Base-by-base conservation (phyloP, 2,888 invertebrate genomes). In the Acleris laterana region DNA sequence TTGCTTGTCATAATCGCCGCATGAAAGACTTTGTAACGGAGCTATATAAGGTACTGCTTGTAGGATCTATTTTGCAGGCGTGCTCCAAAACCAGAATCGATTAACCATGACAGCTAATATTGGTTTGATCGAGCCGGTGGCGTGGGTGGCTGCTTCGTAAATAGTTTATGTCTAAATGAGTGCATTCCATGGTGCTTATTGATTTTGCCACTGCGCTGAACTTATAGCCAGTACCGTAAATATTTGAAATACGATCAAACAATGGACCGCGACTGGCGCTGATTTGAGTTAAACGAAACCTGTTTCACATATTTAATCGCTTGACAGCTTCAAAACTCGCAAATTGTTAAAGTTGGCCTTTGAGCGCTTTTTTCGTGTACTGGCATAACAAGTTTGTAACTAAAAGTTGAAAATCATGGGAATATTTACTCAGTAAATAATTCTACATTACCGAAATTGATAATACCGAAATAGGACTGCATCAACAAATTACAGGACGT, bases 131-230 rank as follows among this genome's bases (percentile, higher is more conserved):
- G 61, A 67, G 66, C 70, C 63, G 71, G 63, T 48, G 17, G 20
- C 32, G 68, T 59, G 62, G 70, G 70, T 71, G 72, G 68, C 72
- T 67, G 69, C 55, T 68, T 65, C 73, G 72, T 84, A 71, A 79
- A 81, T 82, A 77, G 63, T 81, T 82, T 73, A 81, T 84, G 76
- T 72, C 70, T 59, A 70, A 77, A 70, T 57, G 72, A 77, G 70
- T 77, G 77, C 75, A 76, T 67, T 77, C 77, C 75, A 76, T 67
- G 72, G 70, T 74, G 62, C 67, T 72, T 88, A 89, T 88, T 84
- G 87, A 88, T 88, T 86, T 82, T 81, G 72, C 76, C 72, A 77
- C 75, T 75, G 3, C 73, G 62, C 69, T 72, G 71, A 72, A 74
- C 19, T 55, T 9, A 38, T 69, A 70, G 68, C 28, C 58, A 74